phyloP scores from a whole-genome alignment of 2,113 vertebrate species.

The cattle (Bos taurus) region DNA sequence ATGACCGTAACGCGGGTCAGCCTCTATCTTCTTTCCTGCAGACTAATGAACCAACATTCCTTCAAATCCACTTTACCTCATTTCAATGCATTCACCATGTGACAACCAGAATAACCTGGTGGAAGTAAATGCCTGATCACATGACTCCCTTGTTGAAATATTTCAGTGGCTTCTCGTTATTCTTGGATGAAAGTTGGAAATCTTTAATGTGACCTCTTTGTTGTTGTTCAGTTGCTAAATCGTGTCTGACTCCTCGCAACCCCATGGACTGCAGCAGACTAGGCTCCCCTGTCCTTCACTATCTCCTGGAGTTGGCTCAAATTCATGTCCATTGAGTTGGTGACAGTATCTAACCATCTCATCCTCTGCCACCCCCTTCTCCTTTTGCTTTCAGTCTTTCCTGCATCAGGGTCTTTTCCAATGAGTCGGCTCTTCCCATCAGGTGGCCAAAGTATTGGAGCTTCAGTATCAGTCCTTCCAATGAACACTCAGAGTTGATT shows the following conservation, averaged over 20 bases:
- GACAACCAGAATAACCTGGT: neutral
- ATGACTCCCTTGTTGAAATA: neutral
- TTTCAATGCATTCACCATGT: neutral
- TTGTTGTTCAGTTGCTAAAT: neutral
- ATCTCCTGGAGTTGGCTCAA: neutral
- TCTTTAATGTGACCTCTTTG: neutral
- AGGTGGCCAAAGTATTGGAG: neutral
- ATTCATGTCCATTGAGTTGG: neutral
- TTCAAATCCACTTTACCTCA: neutral
- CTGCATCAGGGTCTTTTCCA: neutral
- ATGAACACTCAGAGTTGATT: neutral
- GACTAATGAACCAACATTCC: neutral
- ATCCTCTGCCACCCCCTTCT: neutral
- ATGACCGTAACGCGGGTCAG: accelerated
- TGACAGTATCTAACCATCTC: neutral
- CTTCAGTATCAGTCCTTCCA: neutral
- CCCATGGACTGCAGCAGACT: neutral
- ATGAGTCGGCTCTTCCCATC: neutral
- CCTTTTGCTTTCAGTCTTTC: neutral
- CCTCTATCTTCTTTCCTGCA: neutral
- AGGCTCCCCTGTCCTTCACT: neutral
- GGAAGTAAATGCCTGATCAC: neutral
- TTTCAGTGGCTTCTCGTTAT: neutral
- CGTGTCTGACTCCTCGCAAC: neutral
- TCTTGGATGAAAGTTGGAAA: neutral